phyloP scores from a whole-genome alignment of 2,113 vertebrate genomes.

The Tupaia tana region DNA sequence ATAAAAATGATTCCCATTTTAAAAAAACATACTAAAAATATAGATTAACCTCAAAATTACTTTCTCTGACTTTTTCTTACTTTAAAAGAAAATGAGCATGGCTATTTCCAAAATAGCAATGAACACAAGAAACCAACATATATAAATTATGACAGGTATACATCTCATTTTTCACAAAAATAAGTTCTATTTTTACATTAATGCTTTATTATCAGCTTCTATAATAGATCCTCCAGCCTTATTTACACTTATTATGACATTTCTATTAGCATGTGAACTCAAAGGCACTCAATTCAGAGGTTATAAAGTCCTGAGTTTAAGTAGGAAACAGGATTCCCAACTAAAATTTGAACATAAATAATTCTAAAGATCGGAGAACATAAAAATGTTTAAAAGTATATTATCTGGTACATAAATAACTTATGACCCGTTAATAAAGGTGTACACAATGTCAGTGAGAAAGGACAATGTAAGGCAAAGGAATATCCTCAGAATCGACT shows the following conservation, averaged over 20 bases:
- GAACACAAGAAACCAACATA: conserved; percentile 64
- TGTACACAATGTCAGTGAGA: conserved; percentile 39
- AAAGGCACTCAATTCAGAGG: conserved; percentile 85
- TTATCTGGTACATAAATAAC: conserved; percentile 72
- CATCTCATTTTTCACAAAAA: conserved; percentile 46
- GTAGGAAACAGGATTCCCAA: conserved; percentile 74
- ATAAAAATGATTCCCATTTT: conserved; percentile 73
- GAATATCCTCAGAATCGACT: conserved; percentile 13
- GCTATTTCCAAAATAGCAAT: conserved; percentile 62
- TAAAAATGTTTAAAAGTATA: conserved; percentile 62
- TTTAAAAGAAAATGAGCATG: conserved; percentile 53
- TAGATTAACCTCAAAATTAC: conserved; percentile 69
- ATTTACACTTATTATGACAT: conserved; percentile 76
- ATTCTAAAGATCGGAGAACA: conserved; percentile 66
- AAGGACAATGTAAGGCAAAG: conserved; percentile 20
- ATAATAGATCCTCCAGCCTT: conserved; percentile 73
- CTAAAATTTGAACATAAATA: conserved; percentile 72
- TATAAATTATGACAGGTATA: conserved; percentile 58
- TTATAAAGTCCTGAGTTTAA: conserved; percentile 87
- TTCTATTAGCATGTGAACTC: conserved; percentile 69
- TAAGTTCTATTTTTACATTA: conserved; percentile 71
- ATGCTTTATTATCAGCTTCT: conserved; percentile 76
- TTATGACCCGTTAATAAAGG: conserved; percentile 43
- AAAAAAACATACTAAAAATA: conserved; percentile 71
- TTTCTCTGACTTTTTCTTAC: conserved; percentile 53